Evolutionary conservation across 2,888 invertebrate species (phyloP).

Genomic region (Drosophila nigricruria): DNA sequence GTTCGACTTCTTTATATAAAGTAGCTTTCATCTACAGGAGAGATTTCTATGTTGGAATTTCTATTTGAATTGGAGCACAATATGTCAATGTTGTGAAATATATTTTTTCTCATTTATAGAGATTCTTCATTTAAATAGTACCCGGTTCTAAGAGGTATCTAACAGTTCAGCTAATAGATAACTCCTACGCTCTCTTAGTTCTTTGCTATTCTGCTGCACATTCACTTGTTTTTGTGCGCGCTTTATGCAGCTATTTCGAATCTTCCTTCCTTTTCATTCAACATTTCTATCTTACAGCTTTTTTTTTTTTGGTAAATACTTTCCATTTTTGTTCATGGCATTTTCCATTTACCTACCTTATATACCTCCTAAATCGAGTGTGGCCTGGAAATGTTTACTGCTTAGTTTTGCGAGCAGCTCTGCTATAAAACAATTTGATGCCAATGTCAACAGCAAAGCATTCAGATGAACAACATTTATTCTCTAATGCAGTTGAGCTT

Average conservation of each 20-base stretch:
- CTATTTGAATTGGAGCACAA: too few species aligned
- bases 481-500: neutral
- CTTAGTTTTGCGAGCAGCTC: constrained; percentile 26
- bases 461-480: neutral
- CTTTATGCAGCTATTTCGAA: constrained; percentile 23
- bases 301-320: neutral
- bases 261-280: neutral
- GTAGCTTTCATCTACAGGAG: neutral
- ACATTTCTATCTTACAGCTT: constrained; percentile 19
- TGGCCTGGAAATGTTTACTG: constrained; percentile 42
- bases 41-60: too few species aligned
- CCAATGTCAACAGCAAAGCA: constrained; percentile 36
- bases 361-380: constrained; percentile 26
- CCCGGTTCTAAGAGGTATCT: neutral
- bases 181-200: neutral
- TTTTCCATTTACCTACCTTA: constrained; percentile 11
- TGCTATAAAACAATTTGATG: constrained; percentile 43
- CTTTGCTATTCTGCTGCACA: constrained; percentile 14
- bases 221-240: constrained; percentile 18
- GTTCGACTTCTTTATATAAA: neutral
- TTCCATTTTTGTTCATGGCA: neutral
- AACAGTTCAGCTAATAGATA: neutral
- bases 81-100: too few species aligned
- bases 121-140: neutral
- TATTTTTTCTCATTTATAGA: neutral